Conservation (phyloP, 2,888 invertebrate genomes). For the Morpho helenor region DNA sequence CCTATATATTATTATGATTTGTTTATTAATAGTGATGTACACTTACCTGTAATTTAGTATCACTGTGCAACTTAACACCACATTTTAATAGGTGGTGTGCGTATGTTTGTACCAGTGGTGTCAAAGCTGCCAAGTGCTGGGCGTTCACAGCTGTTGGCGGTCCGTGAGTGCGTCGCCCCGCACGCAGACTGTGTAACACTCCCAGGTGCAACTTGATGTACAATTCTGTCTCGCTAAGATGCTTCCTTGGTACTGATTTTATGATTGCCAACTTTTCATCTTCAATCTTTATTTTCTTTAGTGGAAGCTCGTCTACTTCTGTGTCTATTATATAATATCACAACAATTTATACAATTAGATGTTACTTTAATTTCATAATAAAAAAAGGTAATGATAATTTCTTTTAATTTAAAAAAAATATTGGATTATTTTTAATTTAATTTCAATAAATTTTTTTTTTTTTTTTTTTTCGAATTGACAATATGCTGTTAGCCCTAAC, state of each 20-base stretch:
- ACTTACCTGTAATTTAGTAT: slow-evolving; percentile 60
- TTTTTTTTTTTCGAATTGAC: no score
- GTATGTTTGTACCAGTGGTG: slow-evolving; percentile 64
- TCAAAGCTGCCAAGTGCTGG: slow-evolving; percentile 78
- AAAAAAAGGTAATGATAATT: no score
- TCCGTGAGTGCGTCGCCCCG: slow-evolving; percentile 60
- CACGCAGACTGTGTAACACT: slow-evolving; percentile 81
- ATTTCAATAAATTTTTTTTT: no score
- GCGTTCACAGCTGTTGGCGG: slow-evolving; percentile 82
- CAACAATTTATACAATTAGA: no score
- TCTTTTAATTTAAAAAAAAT: no score
- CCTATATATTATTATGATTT: no score
- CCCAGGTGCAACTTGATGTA: slow-evolving; percentile 85
- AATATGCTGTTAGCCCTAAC: no score
- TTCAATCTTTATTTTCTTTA: slow-evolving; percentile 67
- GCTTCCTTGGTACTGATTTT: slow-evolving; percentile 41
- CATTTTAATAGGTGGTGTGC: slow-evolving; percentile 52
- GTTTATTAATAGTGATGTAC: no score
- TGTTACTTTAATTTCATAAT: no score
- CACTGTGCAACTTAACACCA: slow-evolving; percentile 53
- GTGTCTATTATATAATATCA: slow-evolving; percentile 39
- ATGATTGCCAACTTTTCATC: slow-evolving; percentile 43
- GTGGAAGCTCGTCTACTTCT: slow-evolving; percentile 58
- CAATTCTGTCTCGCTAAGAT: slow-evolving; percentile 54
- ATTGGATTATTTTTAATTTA: no score